Base-by-base conservation (phyloP, 2,888 invertebrate genomes). In the Dynastes hyllus region DNA sequence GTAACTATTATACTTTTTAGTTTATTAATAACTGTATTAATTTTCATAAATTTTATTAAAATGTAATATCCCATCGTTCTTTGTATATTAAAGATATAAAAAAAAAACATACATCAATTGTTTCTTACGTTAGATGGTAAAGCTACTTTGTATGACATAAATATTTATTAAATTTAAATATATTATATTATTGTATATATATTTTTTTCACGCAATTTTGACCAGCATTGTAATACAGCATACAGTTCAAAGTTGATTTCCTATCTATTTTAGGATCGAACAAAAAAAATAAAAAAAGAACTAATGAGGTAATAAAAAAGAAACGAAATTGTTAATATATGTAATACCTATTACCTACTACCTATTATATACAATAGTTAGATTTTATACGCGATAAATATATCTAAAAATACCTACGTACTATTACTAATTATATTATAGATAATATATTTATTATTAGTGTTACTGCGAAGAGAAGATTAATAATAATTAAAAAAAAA, bases 231-330 rank as follows among this genome's bases (percentile, higher is more conserved):
- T 86, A 85, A 84, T 86, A 84, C 85, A 85, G 81, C 83, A 84
- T 85, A 86, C 86, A 86, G 87, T 86, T 87, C 85, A 85, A 84
- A 82, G 84, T 84, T 85, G 82, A 83, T 77, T 82, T 83, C 66
- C 71, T 61, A 63, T 22, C 70, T n/a, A 27, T 63, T 55, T 51
- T 63, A 76, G 13, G 45, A 79, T 29, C 58, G 71, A 58, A 71
- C 50, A 77, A 77, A 69, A 45, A 13, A 76, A 50, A 76, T 40
- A 40, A 2, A 55, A 55, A 2, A 65, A 6, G 45, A 45, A 40
- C 37, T n/a, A 45, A 67, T 16, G 45, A 67, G 40, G 45, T 16
- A 53, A 66, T 4, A 76, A 67, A 50, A 51, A 22, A 6, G 8
- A 55, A 55, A 55, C 55, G 40, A 66, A 65, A 50, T 50, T 67